Base-by-base conservation (phyloP, 1,140 invertebrate genomes). In the Heliconius nattereri region DNA sequence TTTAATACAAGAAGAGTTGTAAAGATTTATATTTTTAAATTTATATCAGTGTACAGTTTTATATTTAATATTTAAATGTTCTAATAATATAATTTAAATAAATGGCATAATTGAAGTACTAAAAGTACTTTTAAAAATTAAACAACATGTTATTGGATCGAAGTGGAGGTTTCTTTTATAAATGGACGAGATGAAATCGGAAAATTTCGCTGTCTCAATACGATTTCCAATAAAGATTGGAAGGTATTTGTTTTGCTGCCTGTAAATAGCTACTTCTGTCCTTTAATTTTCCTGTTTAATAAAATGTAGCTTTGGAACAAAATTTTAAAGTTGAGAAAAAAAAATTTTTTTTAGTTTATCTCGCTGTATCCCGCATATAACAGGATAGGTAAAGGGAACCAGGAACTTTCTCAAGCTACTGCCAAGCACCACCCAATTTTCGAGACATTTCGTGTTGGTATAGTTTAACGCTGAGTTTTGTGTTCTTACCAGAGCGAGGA, bases 181-280 rank as follows among this genome's bases (percentile, higher is more conserved):
- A 76, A 49, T 76, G 75, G 35, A 70, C 60, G 19, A 66, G 23
- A 60, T 60, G 54, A 23, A 66, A 75, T 66, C n/a, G 29, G 13
- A 37, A 60, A n/a, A 75, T 66, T 66, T 75, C 54, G 6, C 71
- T 32, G 32, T n/a, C 74, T 23, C 74, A 35, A 75, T 66, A 60
- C 54, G 74, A 60, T 35, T 32, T 75, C 74, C 74, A 75, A 75
- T 75, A 75, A 75, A 75, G 74, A 75, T 52, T 52, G 49, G 49
- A 52, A 20, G 35, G n/a, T 75, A 75, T 66, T 75, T 52, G 74
- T 75, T 66, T 72, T 75, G 49, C 54, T 26, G 74, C 35, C 26
- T 66, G 54, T 54, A 49, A 49, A 75, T n/a, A 37, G 74, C 54
- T 16, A 49, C 32, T 60, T 45, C 75, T 49, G 52, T 13, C 29